Percentiles rank a stretch among this genome's conserved stretches.
These are phyloP conservation scores for Conus canariensis DNA, from an alignment of 2,888 invertebrate species.

Conservation along the genomic window DNA sequence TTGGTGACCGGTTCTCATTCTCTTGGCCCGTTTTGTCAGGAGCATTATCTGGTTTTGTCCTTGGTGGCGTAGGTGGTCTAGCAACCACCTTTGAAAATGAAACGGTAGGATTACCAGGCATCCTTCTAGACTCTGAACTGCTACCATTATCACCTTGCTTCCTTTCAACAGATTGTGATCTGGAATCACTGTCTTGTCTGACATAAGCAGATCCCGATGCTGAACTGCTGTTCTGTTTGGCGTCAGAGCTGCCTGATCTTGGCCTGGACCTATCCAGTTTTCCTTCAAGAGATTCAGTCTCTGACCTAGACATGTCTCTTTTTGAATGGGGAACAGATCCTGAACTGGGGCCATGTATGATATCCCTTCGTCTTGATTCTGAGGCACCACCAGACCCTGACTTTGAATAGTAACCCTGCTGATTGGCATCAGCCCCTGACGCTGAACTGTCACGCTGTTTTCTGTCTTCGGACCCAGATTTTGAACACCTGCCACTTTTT, in stretches of 20 bases:
- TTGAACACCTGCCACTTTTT: not conserved
- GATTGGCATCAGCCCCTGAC: not conserved
- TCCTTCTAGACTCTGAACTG: not conserved
- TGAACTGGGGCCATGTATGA: not conserved
- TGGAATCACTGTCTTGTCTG: not conserved
- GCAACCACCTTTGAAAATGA: not conserved
- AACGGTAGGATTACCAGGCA: too few species aligned
- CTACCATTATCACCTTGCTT: not conserved
- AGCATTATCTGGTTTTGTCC: not conserved
- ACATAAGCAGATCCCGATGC: not conserved
- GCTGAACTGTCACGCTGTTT: not conserved
- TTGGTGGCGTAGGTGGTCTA: conserved; percentile 18
- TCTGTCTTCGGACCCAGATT: not conserved
- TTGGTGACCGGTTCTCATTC: not conserved
- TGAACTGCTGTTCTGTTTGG: not conserved
- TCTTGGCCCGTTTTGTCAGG: not conserved
- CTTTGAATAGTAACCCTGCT: not conserved
- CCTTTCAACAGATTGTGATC: not conserved
- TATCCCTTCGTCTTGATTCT: not conserved
- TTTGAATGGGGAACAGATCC: not conserved
- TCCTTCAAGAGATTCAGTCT: not conserved
- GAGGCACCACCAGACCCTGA: not conserved
- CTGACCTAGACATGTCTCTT: not conserved
- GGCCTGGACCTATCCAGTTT: not conserved
- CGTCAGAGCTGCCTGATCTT: not conserved